Base-by-base conservation (phyloP, 2,797 vertebrate genomes). In the Sebastes matsubarae region DNA sequence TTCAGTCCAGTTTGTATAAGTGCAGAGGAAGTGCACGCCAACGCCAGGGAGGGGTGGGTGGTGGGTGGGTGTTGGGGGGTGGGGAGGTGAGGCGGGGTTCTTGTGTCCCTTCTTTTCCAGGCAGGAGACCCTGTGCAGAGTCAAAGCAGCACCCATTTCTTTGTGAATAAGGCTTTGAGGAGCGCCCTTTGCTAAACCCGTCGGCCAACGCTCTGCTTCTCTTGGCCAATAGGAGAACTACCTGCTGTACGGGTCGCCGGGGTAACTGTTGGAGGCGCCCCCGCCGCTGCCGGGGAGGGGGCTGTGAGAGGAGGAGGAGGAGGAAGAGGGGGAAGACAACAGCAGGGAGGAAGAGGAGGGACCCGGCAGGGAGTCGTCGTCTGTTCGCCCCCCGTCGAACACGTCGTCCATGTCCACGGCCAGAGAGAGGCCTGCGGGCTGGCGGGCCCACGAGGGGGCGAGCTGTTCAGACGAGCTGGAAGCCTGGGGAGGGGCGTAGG, bases 161-260 rank as follows among this genome's bases (percentile, higher is more conserved):
- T 72, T 80, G 80, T 78, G 82, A 90, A 90, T 94, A 94, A 94
- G 94, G 94, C 95, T 89, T 77, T 22, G 64, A 82, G 87, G 78
- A 89, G 74, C 79, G 20, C 73, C 50, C 42, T 50, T 67, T 22
- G 68, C 63, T 16, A 18, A 54, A 9, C 54, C 61, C 22, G 11
- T 32, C 8, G 11, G 50, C 59, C 61, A 25, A 25, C 25, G 10
- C 79, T 72, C 74, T 5, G 61, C 60, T 64, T 71, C 69, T 79
- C 72, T 68, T 1, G n/a, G 72, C 74, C 86, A 46, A 61, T 8
- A 27, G 80, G 72, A 42, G 16, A 18, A 91, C 93, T 96, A 96
- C 95, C 96, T 96, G 88, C 95, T 94, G 77, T 96, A 95, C 1
- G 94, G 94, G 88, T 95, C 93, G 2, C 92, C 94, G 0, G 84